phyloP scores from a whole-genome alignment of 1,140 invertebrate genomes.

The Dendroctonus valens region DNA sequence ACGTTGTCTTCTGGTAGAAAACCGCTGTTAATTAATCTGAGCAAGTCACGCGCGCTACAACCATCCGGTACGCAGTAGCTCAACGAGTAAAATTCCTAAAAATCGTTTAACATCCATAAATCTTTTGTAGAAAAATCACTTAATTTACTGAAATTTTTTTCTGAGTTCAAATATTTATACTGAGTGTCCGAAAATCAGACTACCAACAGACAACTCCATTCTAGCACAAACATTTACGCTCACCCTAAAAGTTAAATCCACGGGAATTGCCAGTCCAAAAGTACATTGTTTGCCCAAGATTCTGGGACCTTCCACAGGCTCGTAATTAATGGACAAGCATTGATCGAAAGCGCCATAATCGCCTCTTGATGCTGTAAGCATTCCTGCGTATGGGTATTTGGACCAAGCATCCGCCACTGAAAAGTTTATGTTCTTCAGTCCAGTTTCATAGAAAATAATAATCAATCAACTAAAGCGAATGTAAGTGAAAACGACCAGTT shows the following conservation, averaged over 20 bases:
- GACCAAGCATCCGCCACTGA: slow-evolving; percentile 35
- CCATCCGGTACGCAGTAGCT: slow-evolving; percentile 30
- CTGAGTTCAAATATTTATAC: too few relatives aligned
- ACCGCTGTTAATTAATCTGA: slow-evolving; percentile 18
- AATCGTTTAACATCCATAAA: slow-evolving; percentile 3
- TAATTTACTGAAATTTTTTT: too few relatives aligned
- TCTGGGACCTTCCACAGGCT: slow-evolving; percentile 4
- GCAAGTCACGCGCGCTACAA: slow-evolving; percentile 23
- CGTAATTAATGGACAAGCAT: slow-evolving; percentile 28
- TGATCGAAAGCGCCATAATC: slow-evolving; percentile 36
- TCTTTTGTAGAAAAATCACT: neutral
- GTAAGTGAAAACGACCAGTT: too few relatives aligned
- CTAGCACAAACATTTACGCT: neutral
- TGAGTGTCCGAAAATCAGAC: too few relatives aligned
- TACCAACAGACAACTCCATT: neutral
- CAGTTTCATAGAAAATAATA: too few relatives aligned
- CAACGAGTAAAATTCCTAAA: slow-evolving; percentile 22
- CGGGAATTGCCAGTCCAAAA: slow-evolving; percentile 14
- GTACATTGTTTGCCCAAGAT: slow-evolving; percentile 36
- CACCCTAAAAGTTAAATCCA: neutral
- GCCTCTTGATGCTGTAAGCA: slow-evolving; percentile 11
- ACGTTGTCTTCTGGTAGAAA: slow-evolving; percentile 6
- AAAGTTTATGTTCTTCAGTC: neutral
- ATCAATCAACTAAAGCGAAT: too few relatives aligned
- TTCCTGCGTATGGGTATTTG: slow-evolving; percentile 33